A percentile compares a stretch with the other conserved stretches of the same genome.
phyloP scores from a whole-genome alignment of 2,888 invertebrate genomes.

The Andrena bicolor region DNA sequence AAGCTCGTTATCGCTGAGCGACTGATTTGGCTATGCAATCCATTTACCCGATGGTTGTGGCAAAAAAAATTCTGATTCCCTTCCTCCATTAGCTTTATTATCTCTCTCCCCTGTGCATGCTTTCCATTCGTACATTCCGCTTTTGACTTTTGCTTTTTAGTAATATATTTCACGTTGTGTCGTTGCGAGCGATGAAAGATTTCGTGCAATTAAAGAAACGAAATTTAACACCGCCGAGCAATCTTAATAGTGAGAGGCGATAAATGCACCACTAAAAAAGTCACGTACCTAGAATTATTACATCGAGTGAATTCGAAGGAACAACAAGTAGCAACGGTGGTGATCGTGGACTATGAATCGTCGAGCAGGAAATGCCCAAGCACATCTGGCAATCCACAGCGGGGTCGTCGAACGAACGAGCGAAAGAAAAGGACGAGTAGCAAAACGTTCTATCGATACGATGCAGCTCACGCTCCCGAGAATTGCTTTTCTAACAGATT shows the following conservation, averaged over 20 bases:
- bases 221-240: too few relatives aligned
- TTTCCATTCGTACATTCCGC: too few relatives aligned
- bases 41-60: neutral
- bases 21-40: slow-evolving; percentile 12
- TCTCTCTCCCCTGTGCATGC: neutral
- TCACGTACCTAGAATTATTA: neutral
- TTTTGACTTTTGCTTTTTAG: too few relatives aligned
- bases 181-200: too few relatives aligned
- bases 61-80: neutral
- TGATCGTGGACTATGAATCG: slow-evolving; percentile 19
- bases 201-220: too few relatives aligned
- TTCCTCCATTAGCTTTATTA: neutral
- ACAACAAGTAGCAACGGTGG: neutral
- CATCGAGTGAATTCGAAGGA: neutral
- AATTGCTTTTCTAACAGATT: slow-evolving; percentile 62
- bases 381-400: slow-evolving; percentile 35
- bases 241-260: too few relatives aligned
- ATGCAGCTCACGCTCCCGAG: slow-evolving; percentile 43
- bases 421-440: slow-evolving; percentile 6
- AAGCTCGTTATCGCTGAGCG: slow-evolving; percentile 37
- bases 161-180: too few relatives aligned
- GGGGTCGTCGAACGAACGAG: slow-evolving; percentile 15
- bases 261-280: neutral
- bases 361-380: slow-evolving; percentile 14
- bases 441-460: slow-evolving; percentile 41